These are phyloP conservation scores for Spatula clypeata DNA, from an alignment of 2,797 vertebrate genomes.

Conservation along the genomic window DNA sequence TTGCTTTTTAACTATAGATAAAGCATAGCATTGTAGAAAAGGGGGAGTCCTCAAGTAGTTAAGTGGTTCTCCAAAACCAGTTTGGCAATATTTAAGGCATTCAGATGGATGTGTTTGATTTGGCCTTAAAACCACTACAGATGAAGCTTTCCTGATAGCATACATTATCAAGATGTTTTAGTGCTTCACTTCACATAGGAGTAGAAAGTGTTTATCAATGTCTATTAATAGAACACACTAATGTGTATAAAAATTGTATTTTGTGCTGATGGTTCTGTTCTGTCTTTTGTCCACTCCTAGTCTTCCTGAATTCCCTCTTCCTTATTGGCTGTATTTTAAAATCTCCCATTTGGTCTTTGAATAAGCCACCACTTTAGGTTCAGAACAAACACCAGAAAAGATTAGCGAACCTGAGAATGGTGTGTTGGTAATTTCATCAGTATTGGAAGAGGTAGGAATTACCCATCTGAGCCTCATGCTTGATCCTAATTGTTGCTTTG, in stretches of 20 bases:
- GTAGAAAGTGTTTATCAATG: background rate
- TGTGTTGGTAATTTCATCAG: background rate
- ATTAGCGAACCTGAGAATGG: background rate
- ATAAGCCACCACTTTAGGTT: background rate
- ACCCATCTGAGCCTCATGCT: background rate
- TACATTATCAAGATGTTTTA: background rate
- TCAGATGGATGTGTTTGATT: background rate
- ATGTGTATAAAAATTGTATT: background rate
- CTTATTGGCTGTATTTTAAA: background rate
- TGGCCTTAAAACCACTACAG: background rate
- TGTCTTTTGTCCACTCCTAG: background rate
- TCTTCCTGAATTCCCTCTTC: background rate
- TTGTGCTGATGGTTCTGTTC: background rate
- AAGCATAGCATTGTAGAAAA: background rate
- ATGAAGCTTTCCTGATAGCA: background rate
- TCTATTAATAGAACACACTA: background rate
- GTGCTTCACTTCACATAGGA: background rate
- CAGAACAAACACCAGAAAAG: background rate
- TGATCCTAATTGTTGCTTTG: background rate
- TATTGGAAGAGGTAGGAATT: background rate
- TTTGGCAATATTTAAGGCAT: background rate
- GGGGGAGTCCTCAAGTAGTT: background rate
- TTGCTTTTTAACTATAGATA: background rate
- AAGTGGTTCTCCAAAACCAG: background rate
- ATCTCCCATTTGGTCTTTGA: background rate